Evolutionary conservation across 1,140 invertebrate species (phyloP).

Genomic region (Trachymyrmex cornetzi): DNA sequence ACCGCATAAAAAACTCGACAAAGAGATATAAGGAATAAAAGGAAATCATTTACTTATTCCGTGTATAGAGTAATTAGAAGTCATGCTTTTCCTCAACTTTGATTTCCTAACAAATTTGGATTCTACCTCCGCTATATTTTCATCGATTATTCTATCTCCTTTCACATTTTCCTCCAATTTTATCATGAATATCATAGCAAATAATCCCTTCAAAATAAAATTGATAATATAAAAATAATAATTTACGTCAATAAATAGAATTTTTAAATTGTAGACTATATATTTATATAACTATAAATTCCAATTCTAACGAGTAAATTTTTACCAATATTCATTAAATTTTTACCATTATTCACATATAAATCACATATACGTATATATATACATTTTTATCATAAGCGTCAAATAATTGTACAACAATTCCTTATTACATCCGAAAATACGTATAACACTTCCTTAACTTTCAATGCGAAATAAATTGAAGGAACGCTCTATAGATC

Average conservation of each 20-base stretch:
- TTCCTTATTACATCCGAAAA: not conserved
- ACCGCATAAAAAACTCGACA: slow-evolving; percentile 44
- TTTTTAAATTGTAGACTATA: not conserved
- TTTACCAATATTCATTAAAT: not conserved
- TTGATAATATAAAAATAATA: not conserved
- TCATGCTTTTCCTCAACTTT: not conserved
- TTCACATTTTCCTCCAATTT: not conserved
- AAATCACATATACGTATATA: not conserved
- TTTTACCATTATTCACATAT: not conserved
- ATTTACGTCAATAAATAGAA: not conserved
- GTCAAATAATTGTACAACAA: not conserved
- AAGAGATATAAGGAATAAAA: not conserved
- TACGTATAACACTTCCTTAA: not conserved
- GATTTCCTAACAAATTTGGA: not conserved
- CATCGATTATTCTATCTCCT: not conserved
- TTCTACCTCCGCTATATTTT: not conserved
- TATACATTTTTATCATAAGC: not conserved
- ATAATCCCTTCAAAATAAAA: not conserved
- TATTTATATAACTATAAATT: not conserved
- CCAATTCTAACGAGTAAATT: not conserved
- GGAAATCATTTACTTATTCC: slow-evolving; percentile 61
- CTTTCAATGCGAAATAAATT: not conserved
- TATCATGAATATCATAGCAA: not conserved
- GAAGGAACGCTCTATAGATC: not conserved
- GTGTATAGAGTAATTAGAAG: not conserved